A percentile compares a stretch with the other conserved stretches of the same genome.
phyloP scores from a whole-genome alignment of 2,797 vertebrate species.

The Vireo griseus region DNA sequence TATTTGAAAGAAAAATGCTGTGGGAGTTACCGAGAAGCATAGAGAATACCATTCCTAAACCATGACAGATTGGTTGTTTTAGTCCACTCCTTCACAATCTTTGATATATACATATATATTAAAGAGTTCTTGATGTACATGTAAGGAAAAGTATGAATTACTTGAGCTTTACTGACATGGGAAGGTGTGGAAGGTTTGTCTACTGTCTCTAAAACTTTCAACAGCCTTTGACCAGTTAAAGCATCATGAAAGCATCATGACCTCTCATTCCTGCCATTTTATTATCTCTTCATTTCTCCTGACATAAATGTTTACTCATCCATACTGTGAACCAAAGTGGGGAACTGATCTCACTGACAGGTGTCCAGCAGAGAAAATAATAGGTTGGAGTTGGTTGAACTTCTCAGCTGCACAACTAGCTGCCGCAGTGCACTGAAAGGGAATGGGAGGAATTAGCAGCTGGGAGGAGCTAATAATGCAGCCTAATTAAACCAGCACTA shows the following conservation, averaged over 20 bases:
- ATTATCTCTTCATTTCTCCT: neutral
- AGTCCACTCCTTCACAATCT: neutral
- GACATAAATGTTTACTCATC: neutral
- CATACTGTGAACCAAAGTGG: neutral
- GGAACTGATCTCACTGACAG: neutral
- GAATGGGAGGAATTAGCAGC: neutral
- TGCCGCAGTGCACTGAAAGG: neutral
- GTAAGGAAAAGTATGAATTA: neutral
- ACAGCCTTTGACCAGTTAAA: neutral
- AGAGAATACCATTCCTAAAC: neutral
- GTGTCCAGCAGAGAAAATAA: neutral
- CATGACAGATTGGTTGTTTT: neutral
- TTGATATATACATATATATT: neutral
- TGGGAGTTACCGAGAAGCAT: too few species aligned
- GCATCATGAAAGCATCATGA: neutral
- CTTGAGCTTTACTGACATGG: neutral
- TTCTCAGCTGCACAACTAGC: neutral
- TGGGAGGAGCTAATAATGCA: neutral
- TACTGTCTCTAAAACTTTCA: neutral
- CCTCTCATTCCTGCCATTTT: neutral
- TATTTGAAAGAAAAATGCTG: neutral
- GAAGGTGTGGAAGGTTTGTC: neutral
- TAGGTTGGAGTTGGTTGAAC: neutral
- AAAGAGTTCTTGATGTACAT: neutral
- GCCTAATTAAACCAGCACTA: neutral